These are phyloP conservation scores for Paralvinella palmiformis DNA, from an alignment of 1,140 invertebrate genomes.

Conservation along the genomic window DNA sequence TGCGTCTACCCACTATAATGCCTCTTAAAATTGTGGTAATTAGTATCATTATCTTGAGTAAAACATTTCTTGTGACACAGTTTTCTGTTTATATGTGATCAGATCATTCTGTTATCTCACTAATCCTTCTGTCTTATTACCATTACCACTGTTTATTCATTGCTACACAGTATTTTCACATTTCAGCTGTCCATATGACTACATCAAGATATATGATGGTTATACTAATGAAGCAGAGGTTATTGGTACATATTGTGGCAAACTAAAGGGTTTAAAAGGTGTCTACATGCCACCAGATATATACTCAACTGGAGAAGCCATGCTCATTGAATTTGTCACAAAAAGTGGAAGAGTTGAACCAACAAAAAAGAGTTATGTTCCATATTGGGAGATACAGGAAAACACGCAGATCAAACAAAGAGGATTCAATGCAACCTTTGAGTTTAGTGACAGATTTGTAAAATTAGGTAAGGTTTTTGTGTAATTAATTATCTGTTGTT, in stretches of 20 bases:
- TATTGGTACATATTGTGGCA: slow-evolving; percentile 94
- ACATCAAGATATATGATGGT: slow-evolving; percentile 94
- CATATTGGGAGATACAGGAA: slow-evolving; percentile 54
- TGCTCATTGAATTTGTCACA: slow-evolving; percentile 85
- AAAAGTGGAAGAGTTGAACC: slow-evolving; percentile 21
- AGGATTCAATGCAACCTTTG: slow-evolving; percentile 91
- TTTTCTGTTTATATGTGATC: too few species aligned
- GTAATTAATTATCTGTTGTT: too few species aligned
- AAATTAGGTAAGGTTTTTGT: slow-evolving; percentile 72
- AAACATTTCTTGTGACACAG: too few species aligned
- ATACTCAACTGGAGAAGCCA: slow-evolving; percentile 82
- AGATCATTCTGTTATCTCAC: too few species aligned
- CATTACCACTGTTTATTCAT: too few species aligned
- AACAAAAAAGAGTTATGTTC: slow-evolving; percentile 14
- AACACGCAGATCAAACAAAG: slow-evolving; percentile 87
- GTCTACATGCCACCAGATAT: slow-evolving; percentile 75
- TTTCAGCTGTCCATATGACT: slow-evolving; percentile 96
- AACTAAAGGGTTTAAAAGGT: slow-evolving; percentile 84
- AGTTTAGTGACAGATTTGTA: slow-evolving; percentile 93
- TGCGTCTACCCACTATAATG: too few species aligned
- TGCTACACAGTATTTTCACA: too few species aligned
- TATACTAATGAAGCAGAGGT: slow-evolving; percentile 67
- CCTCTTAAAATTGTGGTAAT: too few species aligned
- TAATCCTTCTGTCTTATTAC: too few species aligned
- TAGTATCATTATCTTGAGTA: too few species aligned